These are phyloP conservation scores for Palythoa grandis DNA, from an alignment of 92 coral and sea anemone species.

Conservation along the genomic window DNA sequence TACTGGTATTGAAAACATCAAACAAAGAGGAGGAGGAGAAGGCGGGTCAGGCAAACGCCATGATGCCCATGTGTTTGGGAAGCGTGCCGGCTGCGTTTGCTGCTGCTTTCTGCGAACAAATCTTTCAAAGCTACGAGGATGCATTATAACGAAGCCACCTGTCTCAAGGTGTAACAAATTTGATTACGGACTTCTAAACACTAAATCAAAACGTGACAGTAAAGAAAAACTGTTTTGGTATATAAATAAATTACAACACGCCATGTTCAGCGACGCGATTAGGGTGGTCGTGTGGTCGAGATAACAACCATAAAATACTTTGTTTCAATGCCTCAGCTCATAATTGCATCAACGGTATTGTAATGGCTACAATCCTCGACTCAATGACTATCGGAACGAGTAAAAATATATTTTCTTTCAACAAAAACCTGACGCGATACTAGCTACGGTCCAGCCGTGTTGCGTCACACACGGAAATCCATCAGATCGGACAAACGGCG, in stretches of 20 bases:
- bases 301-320: no score
- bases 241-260: neutral
- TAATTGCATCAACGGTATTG: no score
- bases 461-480: no score
- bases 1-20: slow-evolving; percentile 20
- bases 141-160: neutral
- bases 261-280: neutral
- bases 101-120: neutral
- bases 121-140: neutral
- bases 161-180: neutral
- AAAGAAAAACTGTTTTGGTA: neutral
- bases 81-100: neutral
- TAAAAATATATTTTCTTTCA: no score
- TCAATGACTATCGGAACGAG: no score
- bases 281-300: neutral
- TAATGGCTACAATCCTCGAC: no score
- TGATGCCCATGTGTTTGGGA: slow-evolving; percentile 30
- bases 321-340: no score
- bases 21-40: slow-evolving; percentile 3
- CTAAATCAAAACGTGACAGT: neutral
- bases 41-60: neutral
- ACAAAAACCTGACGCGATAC: no score
- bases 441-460: no score
- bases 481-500: no score
- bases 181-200: no score